These are phyloP conservation scores for Synergus laeviventris DNA, from an alignment of 2,888 invertebrate genomes.

Conservation along the genomic window DNA sequence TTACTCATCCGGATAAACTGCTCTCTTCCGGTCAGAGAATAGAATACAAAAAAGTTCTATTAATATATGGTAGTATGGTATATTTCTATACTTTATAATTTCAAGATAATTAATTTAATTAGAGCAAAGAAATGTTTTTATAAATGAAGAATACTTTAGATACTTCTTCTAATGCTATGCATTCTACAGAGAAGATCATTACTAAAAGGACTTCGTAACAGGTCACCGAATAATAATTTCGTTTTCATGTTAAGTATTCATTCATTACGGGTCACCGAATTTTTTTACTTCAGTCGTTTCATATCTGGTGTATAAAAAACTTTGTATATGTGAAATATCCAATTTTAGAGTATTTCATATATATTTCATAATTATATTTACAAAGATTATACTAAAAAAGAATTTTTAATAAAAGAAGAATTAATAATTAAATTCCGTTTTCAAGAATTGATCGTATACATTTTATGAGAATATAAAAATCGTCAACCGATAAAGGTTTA, in stretches of 20 bases:
- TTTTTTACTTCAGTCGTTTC: not conserved
- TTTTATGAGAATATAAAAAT: not conserved
- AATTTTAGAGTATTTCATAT: constrained; percentile 9
- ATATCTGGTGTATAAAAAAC: not conserved
- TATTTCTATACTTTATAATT: not conserved
- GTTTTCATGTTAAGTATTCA: not conserved
- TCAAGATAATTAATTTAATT: not conserved
- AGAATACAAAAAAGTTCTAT: not conserved
- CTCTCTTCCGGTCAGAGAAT: constrained; percentile 15
- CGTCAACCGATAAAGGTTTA: constrained; percentile 7
- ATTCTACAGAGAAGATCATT: not conserved
- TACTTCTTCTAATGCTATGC: not conserved
- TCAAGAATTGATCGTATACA: not conserved
- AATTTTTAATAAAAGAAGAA: not conserved
- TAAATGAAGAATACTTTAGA: not conserved
- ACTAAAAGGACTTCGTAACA: not conserved
- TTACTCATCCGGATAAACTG: constrained; percentile 25
- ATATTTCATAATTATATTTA: too few species aligned
- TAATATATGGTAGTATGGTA: too few species aligned
- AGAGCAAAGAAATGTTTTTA: not conserved
- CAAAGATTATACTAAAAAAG: not conserved
- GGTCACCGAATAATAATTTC: constrained; percentile 11
- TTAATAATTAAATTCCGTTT: not conserved
- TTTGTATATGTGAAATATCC: not conserved
- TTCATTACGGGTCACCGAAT: constrained; percentile 1